Conservation (phyloP, 2,797 vertebrate species). For the Diglossa cyanea region DNA sequence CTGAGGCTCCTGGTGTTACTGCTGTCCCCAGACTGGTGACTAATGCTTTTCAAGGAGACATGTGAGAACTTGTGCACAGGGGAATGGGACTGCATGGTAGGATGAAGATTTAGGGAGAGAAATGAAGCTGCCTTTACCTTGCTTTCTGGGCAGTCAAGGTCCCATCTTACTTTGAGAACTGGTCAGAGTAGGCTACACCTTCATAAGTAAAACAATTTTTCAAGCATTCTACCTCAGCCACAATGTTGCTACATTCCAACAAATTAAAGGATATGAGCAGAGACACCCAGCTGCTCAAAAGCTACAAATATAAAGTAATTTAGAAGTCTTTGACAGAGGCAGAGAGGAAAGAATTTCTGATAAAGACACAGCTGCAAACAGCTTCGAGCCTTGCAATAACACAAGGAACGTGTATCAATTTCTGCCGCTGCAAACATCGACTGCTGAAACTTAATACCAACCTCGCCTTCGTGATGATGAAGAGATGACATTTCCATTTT, state of each 20-base stretch:
- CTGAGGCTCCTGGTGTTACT: background rate
- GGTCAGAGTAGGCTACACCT: background rate
- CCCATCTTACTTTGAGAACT: background rate
- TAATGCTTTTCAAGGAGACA: background rate
- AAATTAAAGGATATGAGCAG: constrained; percentile 51
- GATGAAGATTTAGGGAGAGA: background rate
- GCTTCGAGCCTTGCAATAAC: constrained; percentile 60
- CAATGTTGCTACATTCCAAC: background rate
- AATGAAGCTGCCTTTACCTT: background rate
- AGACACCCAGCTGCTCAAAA: constrained; percentile 51
- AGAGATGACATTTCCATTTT: constrained; percentile 58
- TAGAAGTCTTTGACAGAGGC: constrained; percentile 51
- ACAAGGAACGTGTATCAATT: constrained; percentile 54
- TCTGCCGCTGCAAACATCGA: constrained; percentile 32
- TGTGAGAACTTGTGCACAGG: background rate
- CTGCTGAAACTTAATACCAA: constrained; percentile 53
- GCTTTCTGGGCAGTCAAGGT: background rate
- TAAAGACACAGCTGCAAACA: constrained; percentile 61
- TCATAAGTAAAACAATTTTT: background rate
- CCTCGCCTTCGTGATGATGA: constrained; percentile 4
- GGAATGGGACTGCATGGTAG: background rate
- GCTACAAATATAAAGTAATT: constrained; percentile 62
- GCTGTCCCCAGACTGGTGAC: background rate
- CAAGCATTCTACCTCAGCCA: background rate
- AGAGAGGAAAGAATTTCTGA: constrained; percentile 59